These are phyloP conservation scores for Podarcis lilfordi DNA, from an alignment of 2,797 vertebrate species.

Conservation along the genomic window DNA sequence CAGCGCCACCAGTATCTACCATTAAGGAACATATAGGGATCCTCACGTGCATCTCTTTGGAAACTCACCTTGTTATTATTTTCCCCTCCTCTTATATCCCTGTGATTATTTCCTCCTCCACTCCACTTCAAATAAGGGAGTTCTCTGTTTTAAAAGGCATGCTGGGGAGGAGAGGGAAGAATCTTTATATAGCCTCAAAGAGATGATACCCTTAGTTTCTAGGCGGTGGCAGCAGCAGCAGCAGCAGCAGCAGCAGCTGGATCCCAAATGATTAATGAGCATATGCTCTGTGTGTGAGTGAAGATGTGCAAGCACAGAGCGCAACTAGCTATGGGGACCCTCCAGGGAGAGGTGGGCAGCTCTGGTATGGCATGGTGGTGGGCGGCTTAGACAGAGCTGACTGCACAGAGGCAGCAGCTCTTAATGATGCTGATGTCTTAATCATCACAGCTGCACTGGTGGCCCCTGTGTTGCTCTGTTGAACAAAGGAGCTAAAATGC, in stretches of 20 bases:
- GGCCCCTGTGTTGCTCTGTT: background rate
- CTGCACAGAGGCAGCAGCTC: constrained; percentile 30
- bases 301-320: background rate
- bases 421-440: constrained; percentile 45
- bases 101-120: background rate
- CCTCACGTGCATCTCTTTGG: background rate
- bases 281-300: constrained; percentile 25
- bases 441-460: constrained; percentile 10
- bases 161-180: background rate
- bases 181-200: background rate
- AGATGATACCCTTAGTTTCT: constrained; percentile 41
- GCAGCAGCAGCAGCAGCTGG: background rate
- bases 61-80: background rate
- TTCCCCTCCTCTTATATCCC: background rate
- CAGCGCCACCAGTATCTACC: rapidly evolving
- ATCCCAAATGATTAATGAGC: constrained; percentile 49
- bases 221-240: constrained; percentile 11
- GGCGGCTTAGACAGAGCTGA: constrained; percentile 5
- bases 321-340: constrained; percentile 36
- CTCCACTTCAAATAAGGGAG: background rate
- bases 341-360: constrained; percentile 39
- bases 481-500: constrained; percentile 48
- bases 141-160: constrained; percentile 21
- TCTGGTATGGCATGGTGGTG: rapidly evolving
- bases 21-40: background rate